phyloP scores from a whole-genome alignment of 2,113 vertebrate genomes.

The Corydoras sp. region DNA sequence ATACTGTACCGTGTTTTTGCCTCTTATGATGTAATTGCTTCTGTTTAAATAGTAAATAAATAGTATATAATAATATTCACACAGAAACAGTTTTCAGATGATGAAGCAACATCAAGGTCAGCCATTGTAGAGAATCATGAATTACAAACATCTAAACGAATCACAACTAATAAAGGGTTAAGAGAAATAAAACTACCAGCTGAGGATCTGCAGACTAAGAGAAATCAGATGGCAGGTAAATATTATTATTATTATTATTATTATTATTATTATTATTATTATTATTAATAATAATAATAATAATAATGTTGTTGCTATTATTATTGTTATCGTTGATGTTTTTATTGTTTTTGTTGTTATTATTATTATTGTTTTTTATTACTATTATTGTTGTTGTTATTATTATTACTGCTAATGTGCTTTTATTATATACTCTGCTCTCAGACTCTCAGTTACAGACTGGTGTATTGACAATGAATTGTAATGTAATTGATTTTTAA shows the following conservation, averaged over 20 bases:
- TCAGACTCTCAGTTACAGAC: too few relatives aligned
- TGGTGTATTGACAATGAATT: too few relatives aligned
- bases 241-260: background rate
- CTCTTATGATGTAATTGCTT: too few relatives aligned
- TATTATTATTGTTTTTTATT: too few relatives aligned
- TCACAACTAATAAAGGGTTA: background rate
- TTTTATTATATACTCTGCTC: too few relatives aligned
- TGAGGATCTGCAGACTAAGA: background rate
- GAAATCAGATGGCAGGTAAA: conserved; percentile 5
- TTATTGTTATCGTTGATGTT: too few relatives aligned
- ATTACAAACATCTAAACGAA: background rate
- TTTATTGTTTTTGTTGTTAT: too few relatives aligned
- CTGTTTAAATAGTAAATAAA: too few relatives aligned
- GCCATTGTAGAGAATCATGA: background rate
- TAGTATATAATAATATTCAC: background rate
- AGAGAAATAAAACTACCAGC: background rate
- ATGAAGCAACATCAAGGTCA: background rate
- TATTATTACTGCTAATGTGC: background rate
- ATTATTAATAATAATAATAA: too few relatives aligned
- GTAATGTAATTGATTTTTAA: too few relatives aligned
- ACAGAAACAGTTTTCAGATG: background rate
- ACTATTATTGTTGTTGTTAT: background rate
- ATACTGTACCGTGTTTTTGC: too few relatives aligned
- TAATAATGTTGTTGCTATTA: too few relatives aligned
- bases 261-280: background rate